A percentile compares a stretch with the other conserved stretches of the same genome.
Evolutionary conservation across 1,140 invertebrate species (phyloP).

Genomic region (Diplogasteroides magnus): DNA sequence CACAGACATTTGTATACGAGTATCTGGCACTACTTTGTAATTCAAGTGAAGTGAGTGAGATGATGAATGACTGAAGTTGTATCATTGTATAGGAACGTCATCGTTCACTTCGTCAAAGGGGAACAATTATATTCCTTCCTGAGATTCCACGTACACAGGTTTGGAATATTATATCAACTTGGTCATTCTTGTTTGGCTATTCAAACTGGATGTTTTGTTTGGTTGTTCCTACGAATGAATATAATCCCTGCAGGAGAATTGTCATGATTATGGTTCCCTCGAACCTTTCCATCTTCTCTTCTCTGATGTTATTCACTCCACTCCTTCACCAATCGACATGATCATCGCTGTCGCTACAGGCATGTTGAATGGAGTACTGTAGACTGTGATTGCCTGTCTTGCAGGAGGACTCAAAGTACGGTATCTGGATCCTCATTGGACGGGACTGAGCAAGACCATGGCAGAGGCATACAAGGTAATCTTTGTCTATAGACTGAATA

Average conservation of each 20-base stretch:
- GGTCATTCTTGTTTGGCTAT: background rate
- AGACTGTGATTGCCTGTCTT: background rate
- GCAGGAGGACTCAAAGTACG: constrained; percentile 9
- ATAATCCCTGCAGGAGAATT: too few relatives aligned
- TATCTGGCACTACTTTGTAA: background rate
- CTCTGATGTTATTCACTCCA: constrained; percentile 34
- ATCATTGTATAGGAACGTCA: constrained; percentile 26
- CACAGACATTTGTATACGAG: background rate
- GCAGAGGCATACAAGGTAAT: constrained; percentile 13
- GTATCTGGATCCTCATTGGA: constrained; percentile 18
- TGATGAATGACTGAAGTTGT: constrained; percentile 41
- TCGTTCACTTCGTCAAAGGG: constrained; percentile 32
- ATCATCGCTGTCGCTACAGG: constrained; percentile 46
- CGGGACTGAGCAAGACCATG: constrained; percentile 16
- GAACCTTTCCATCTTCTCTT: constrained; percentile 48
- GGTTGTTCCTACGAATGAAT: too few relatives aligned
- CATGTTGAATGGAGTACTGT: constrained; percentile 46
- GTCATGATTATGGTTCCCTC: constrained; percentile 51
- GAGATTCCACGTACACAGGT: constrained; percentile 46
- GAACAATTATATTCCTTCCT: constrained; percentile 48
- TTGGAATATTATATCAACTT: background rate
- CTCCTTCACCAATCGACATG: constrained; percentile 46
- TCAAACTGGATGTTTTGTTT: constrained; percentile 26
- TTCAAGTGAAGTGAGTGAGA: constrained; percentile 36
- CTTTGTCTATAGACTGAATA: too few relatives aligned